Base-by-base conservation (phyloP, 2,888 invertebrate species). In the Acrobeloides nanus region DNA sequence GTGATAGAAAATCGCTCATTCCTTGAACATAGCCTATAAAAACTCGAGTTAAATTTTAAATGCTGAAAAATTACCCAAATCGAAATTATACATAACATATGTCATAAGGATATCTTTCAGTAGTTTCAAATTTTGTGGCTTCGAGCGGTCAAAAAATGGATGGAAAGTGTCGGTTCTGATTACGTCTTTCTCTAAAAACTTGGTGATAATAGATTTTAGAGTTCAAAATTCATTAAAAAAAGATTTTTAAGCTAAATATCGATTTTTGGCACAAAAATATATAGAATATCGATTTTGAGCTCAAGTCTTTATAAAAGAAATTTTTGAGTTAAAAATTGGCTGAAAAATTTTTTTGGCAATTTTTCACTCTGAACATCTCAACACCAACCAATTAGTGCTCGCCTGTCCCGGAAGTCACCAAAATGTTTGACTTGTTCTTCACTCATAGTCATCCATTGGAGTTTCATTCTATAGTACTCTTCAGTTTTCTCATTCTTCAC, bases 51-150 rank as follows among this genome's bases (percentile, higher is more conserved):
- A 31, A 50, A 23, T 34, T 15, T 26, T 41, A 34, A n/a, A n/a
- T n/a, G n/a, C n/a, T n/a, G n/a, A 3, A 38, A n/a, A 51, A 72
- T 66, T 56, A 79, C 79, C 95, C 64, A 97, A 79, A 78, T 97
- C 93, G 75, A 95, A 95, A 79, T 95, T 90, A 74, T 89, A 93
- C 93, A 95, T 93, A 31, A 89, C 85, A 74, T 95, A 97, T 0
- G 95, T 95, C 88, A 95, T 88, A 3, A 97, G 80, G 60, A 97
- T 87, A 72, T 93, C 89, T 62, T 86, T 83, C 3, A 97, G 76
- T 12, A 85, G 81, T 48, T 81, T 79, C 43, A 95, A 76, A 76
- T 95, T 90, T 5, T 20, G 45, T 17, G 50, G 26, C 20, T 87
- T 84, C 18, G 38, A 41, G 75, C n/a, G n/a, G n/a, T n/a, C n/a